Evolutionary conservation across 2,888 invertebrate genomes (phyloP), one percentile per base, ranked within the genome.

Genomic region (Villa cingulata): DNA sequence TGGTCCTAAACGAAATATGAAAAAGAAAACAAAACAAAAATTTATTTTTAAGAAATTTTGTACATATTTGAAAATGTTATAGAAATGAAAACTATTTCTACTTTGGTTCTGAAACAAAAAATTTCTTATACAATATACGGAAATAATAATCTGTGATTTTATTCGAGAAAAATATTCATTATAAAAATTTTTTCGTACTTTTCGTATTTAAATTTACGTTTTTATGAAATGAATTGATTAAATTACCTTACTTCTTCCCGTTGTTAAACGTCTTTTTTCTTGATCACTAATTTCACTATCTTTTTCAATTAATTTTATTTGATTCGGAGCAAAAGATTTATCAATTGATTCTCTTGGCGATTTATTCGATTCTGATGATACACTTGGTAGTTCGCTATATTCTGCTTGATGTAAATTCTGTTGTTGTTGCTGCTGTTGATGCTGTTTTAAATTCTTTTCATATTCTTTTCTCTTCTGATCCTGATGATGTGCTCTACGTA

Each of bases 401-500:
- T 32, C 29, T 12, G 29, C 9, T 32, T 32, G 29, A 27, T 27
- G 27, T 27, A 10, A 37, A 18, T n/a, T n/a, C n/a, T n/a, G n/a
- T 41, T 43, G 43, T 45, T 51, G 54, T 50, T 47, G 45, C 58
- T 60, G 50, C 16, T 61, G 62, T 41, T 64, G 65, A 20, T 48
- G 46, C 42, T 54, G 53, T 12, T 52, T 51, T 17, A 51, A 50
- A 14, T 54, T 51, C 3, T 62, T 60, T 48, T 65, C 62, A 6
- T 62, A 62, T 49, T 66, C 65, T 52, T 66, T 63, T 41, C 61
- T 60, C 52, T 64, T 63, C 54, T 65, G 63, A 56, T 68, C 68
- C 48, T 66, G 65, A 57, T 68, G 64, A 53, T 68, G 67, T 53
- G 66, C 65, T 20, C 67, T 64, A 17, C 68, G 60, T 49, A 69